Percentiles rank a stretch among this genome's conserved stretches.
Conservation (phyloP, 2,113 vertebrate genomes). For the Capreolus pygargus region DNA sequence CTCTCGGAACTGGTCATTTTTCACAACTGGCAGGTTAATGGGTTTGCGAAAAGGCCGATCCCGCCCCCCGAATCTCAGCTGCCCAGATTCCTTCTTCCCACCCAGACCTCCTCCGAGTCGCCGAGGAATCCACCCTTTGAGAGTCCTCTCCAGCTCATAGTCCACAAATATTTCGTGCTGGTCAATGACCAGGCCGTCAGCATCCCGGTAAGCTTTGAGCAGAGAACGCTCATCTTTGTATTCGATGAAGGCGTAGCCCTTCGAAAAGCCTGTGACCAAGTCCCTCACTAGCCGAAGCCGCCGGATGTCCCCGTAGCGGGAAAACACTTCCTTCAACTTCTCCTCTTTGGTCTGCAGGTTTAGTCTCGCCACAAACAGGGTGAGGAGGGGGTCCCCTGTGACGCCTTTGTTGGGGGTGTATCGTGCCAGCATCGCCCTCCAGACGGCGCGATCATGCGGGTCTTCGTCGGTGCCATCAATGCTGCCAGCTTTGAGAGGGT, state of each 20-base stretch:
- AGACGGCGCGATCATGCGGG: constrained; percentile 93
- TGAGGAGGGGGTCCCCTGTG: constrained; percentile 91
- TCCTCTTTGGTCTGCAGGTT: constrained; percentile 93
- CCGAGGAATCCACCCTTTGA: constrained; percentile 94
- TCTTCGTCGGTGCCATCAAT: constrained; percentile 97
- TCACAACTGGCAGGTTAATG: constrained; percentile 86
- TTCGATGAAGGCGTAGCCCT: constrained; percentile 93
- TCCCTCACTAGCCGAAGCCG: constrained; percentile 92
- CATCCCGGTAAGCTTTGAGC: constrained; percentile 90
- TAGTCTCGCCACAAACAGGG: constrained; percentile 92
- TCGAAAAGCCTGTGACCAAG: constrained; percentile 94
- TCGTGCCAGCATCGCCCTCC: constrained; percentile 91
- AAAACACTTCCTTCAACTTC: constrained; percentile 90
- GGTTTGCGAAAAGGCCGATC: constrained; percentile 96
- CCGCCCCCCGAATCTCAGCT: constrained; percentile 94
- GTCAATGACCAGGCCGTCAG: constrained; percentile 92
- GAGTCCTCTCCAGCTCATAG: constrained; percentile 92
- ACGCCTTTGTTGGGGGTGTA: constrained; percentile 93
- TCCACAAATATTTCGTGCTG: constrained; percentile 95
- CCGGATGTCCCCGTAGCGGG: constrained; percentile 92
- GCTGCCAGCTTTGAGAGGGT: constrained; percentile 96
- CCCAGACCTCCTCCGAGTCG: constrained; percentile 94
- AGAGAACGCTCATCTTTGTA: constrained; percentile 93
- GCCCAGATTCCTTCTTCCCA: constrained; percentile 96
- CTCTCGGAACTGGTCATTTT: constrained; percentile 76